These are phyloP conservation scores for Chroicocephalus ridibundus DNA, from an alignment of 2,113 vertebrate species.

Conservation along the genomic window DNA sequence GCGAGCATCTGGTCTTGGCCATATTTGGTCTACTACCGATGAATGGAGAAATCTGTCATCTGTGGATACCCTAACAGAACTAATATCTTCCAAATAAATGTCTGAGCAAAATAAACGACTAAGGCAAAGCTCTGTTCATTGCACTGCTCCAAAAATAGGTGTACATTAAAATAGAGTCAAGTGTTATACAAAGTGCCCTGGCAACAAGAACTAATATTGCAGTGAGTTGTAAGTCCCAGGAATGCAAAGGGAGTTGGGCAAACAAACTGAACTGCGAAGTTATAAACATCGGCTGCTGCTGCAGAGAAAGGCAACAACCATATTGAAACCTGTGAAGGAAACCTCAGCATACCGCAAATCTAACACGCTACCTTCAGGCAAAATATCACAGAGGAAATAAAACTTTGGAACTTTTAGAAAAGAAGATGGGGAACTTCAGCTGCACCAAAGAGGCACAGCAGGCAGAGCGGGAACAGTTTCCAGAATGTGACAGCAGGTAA, in stretches of 20 bases:
- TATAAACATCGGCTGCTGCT: conserved; percentile 72
- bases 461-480: background rate
- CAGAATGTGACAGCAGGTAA: background rate
- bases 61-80: conserved; percentile 67
- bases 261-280: conserved; percentile 54
- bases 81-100: conserved; percentile 77
- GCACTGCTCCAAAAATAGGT: conserved; percentile 78
- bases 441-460: background rate
- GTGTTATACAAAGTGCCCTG: conserved; percentile 73
- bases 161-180: conserved; percentile 75
- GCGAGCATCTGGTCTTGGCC: conserved; percentile 67
- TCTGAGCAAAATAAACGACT: conserved; percentile 75
- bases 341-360: conserved; percentile 29
- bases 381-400: conserved; percentile 24
- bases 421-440: background rate
- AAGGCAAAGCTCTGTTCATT: conserved; percentile 69
- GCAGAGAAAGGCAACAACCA: conserved; percentile 46
- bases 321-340: conserved; percentile 48
- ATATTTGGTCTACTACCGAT: conserved; percentile 77
- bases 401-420: conserved; percentile 28
- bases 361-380: conserved; percentile 22
- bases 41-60: conserved; percentile 77
- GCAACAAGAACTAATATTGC: conserved; percentile 76
- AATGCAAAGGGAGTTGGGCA: conserved; percentile 70
- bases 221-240: conserved; percentile 72